These are phyloP conservation scores for Alexandromys fortis DNA, from an alignment of 2,113 vertebrate genomes.

Conservation along the genomic window DNA sequence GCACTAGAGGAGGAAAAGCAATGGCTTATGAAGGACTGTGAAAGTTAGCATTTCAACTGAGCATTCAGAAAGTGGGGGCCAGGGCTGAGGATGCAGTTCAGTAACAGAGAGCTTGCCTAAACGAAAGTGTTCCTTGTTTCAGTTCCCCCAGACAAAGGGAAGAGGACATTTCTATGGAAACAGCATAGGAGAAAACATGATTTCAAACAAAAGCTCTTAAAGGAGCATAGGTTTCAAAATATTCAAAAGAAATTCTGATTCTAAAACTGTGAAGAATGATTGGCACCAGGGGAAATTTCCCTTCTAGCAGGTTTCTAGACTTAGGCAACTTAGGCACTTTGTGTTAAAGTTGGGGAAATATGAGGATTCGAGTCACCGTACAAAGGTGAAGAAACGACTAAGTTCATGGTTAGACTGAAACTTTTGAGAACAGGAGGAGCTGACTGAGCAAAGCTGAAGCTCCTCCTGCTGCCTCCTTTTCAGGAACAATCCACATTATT, in stretches of 20 bases:
- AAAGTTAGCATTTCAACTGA: not conserved
- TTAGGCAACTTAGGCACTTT: not conserved
- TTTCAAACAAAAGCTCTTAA: not conserved
- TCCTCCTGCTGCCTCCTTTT: not conserved
- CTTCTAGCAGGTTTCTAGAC: not conserved
- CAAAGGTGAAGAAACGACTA: not conserved
- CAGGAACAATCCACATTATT: not conserved
- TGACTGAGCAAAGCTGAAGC: not conserved
- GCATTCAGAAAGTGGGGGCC: not conserved
- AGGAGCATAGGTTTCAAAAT: not conserved
- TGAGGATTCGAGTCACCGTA: not conserved
- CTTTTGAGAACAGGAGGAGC: not conserved
- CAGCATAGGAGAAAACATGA: not conserved
- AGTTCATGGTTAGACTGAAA: not conserved
- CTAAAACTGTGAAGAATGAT: not conserved
- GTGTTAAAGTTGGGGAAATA: not conserved
- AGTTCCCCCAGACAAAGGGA: not conserved
- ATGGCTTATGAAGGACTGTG: not conserved
- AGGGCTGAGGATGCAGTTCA: not conserved
- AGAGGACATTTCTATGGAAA: not conserved
- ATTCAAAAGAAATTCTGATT: not conserved
- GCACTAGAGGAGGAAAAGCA: not conserved
- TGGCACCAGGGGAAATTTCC: not conserved
- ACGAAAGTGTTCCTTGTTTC: not conserved
- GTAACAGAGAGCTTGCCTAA: not conserved